These are phyloP conservation scores for Tychaedon coryphoeus DNA, from an alignment of 2,113 vertebrate genomes.

Conservation along the genomic window DNA sequence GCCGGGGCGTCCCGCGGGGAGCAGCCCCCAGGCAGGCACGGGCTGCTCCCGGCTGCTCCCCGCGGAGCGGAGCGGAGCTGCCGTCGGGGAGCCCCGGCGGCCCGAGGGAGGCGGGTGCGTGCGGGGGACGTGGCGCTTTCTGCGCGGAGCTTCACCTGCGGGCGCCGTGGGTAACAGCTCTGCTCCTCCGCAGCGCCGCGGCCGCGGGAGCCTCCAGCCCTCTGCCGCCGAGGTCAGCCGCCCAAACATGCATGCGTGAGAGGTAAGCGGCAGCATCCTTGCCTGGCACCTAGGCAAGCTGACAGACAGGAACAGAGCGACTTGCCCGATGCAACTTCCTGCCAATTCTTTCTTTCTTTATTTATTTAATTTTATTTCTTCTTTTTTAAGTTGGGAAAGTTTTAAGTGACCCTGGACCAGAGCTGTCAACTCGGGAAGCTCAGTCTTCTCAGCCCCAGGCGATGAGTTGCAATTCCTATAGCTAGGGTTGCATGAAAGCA, in stretches of 20 bases:
- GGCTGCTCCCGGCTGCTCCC: not conserved
- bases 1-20: not conserved
- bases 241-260: not conserved
- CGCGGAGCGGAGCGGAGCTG: not conserved
- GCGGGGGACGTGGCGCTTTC: not conserved
- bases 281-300: not conserved
- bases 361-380: not conserved
- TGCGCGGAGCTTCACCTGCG: not conserved
- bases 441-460: not conserved
- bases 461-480: not conserved
- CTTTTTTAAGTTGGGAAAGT: not conserved
- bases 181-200: not conserved
- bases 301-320: not conserved
- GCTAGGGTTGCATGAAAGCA: rapidly evolving
- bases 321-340: not conserved
- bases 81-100: not conserved
- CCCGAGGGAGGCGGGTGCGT: not conserved
- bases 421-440: not conserved
- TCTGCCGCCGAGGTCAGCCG: rapidly evolving
- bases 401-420: not conserved
- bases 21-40: not conserved
- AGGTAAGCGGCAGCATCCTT: conserved; percentile 16
- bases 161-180: not conserved
- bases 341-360: not conserved
- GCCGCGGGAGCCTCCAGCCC: not conserved